A percentile compares a stretch with the other conserved stretches of the same genome.
These are phyloP conservation scores for Pristionchus japonicus DNA, from an alignment of 2,888 invertebrate genomes.

Conservation along the genomic window DNA sequence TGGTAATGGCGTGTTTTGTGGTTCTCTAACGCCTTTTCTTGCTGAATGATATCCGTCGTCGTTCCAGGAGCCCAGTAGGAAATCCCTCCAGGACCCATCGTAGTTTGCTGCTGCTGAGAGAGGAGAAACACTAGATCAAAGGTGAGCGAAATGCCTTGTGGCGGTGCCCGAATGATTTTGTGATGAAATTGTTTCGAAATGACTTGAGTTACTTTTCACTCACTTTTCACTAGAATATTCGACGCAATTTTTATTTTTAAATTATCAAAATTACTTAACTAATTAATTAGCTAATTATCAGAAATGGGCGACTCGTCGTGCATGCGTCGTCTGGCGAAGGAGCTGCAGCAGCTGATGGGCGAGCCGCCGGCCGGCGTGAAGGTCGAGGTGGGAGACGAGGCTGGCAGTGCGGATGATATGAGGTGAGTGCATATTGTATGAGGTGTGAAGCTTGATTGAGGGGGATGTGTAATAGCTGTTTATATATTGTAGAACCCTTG, in stretches of 20 bases:
- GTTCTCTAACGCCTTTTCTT: neutral
- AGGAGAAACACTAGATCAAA: neutral
- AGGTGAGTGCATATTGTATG: constrained; percentile 48
- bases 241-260: neutral
- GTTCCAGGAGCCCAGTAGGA: neutral
- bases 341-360: constrained; percentile 68
- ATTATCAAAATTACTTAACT: neutral
- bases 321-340: constrained; percentile 62
- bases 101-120: neutral
- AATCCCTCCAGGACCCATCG: neutral
- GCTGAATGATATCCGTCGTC: neutral
- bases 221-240: neutral
- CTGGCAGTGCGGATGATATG: constrained; percentile 48
- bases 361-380: constrained; percentile 73
- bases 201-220: neutral
- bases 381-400: constrained; percentile 55
- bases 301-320: constrained; percentile 61
- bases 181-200: neutral
- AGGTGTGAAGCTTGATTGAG: neutral
- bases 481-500: no score
- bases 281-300: neutral
- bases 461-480: neutral
- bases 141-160: no score
- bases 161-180: no score
- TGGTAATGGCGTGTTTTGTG: neutral